Evolutionary conservation across 2,113 vertebrate species (phyloP), one percentile per base, ranked within the genome.

Genomic region (Mugil cephalus): DNA sequence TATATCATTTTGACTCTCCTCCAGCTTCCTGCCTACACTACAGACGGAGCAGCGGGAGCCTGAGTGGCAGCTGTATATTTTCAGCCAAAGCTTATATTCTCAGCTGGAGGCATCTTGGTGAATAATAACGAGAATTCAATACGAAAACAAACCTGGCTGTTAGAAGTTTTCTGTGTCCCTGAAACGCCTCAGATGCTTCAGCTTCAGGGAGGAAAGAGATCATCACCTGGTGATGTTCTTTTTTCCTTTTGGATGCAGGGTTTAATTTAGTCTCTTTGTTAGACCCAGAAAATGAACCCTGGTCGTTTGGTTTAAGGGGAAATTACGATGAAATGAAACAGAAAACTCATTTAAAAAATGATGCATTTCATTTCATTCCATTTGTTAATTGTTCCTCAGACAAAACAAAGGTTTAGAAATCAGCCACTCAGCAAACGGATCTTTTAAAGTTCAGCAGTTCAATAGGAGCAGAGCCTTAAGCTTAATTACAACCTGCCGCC

Each of bases 21-120:
- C 13, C 38, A 12, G 34, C 24, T 58, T 46, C 21, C 80, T 34
- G 63, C 74, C 12, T 1, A 13, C 38, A 70, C 46, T 65, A 1
- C 38, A 74, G 72, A 56, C 51, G 30, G 18, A 47, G 30, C 54
- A 45, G 48, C 50, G 21, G 64, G 68, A 45, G 34, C 45, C 60
- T 9, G 40, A 51, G 54, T 40, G 56, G 71, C 61, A 54, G 73
- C 48, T 50, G 50, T 24, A 51, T 14, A 72, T 55, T 72, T 69
- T 38, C 39, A 69, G 67, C 79, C 78, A 70, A 40, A 48, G 45
- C 38, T 73, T 69, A 76, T 53, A 69, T 40, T 45, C 74, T 6
- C 69, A 36, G 61, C 76, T 50, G 73, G 62, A 69, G 61, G 63
- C 42, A 15, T 13, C 10, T 47, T 15, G 0, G 46, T 65, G 65